phyloP scores from a whole-genome alignment of 1,140 invertebrate species.

The Eumaeus atala region DNA sequence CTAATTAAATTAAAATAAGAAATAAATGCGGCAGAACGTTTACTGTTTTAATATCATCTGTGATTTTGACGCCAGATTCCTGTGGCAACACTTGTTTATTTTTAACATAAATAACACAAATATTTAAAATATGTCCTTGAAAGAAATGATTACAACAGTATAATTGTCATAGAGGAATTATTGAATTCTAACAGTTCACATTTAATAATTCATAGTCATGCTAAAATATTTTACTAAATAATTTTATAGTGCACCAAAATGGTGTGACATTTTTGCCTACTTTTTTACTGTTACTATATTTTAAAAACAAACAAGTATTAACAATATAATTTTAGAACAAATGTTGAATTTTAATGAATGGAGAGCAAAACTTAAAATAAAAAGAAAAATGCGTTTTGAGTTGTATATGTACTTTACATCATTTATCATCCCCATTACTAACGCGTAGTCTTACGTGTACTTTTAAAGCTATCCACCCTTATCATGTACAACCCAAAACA shows the following conservation, averaged over 20 bases:
- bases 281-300: constrained; percentile 8
- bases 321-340: neutral
- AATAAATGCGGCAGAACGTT: constrained; percentile 51
- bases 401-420: neutral
- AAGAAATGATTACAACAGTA: neutral
- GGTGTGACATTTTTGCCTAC: neutral
- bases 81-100: constrained; percentile 28
- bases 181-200: neutral
- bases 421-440: too few species aligned
- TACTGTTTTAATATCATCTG: constrained; percentile 42
- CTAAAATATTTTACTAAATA: constrained; percentile 7
- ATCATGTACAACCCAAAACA: neutral
- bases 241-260: neutral
- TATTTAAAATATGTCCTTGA: neutral
- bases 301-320: constrained; percentile 8
- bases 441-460: too few species aligned
- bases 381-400: constrained; percentile 1
- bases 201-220: neutral
- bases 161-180: neutral
- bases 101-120: constrained; percentile 2
- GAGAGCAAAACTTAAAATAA: neutral
- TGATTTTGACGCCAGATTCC: constrained; percentile 43
- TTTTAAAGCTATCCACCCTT: constrained; percentile 1
- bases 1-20: constrained; percentile 35
- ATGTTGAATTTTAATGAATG: neutral